A percentile compares a stretch with the other conserved stretches of the same genome.
Evolutionary conservation across 2,113 vertebrate species (phyloP).

Genomic region (Axis porcinus): DNA sequence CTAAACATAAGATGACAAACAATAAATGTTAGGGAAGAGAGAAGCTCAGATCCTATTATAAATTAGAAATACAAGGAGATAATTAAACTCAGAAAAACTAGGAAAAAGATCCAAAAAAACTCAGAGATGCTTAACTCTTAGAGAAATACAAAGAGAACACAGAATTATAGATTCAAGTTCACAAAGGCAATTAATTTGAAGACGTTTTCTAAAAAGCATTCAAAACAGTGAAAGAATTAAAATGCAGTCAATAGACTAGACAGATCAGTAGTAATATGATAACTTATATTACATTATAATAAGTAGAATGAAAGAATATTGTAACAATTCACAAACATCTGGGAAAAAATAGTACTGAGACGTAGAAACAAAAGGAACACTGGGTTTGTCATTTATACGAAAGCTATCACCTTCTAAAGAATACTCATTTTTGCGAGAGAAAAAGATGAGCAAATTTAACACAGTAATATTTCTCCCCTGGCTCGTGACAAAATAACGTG

Average conservation of each 20-base stretch:
- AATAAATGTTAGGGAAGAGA: background rate
- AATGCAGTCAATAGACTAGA: background rate
- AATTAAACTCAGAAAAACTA: background rate
- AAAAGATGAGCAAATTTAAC: constrained; percentile 1
- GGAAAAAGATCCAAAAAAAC: background rate
- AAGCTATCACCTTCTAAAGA: constrained; percentile 4
- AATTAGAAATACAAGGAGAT: background rate
- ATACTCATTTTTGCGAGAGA: background rate
- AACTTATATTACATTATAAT: background rate
- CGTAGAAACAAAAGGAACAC: background rate
- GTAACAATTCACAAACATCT: background rate
- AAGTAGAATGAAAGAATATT: background rate
- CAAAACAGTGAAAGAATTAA: background rate
- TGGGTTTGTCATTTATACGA: background rate
- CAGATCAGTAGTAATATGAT: background rate
- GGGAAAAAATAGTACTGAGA: background rate
- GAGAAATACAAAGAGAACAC: background rate
- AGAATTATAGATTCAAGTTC: background rate
- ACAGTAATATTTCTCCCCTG: background rate
- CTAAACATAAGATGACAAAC: background rate
- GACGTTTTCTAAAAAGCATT: background rate
- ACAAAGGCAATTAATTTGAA: constrained; percentile 31
- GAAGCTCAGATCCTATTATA: background rate
- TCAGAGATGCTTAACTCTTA: background rate
- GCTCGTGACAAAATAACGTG: background rate